Conservation (phyloP, 2,113 vertebrate species). For the Helogale parvula region DNA sequence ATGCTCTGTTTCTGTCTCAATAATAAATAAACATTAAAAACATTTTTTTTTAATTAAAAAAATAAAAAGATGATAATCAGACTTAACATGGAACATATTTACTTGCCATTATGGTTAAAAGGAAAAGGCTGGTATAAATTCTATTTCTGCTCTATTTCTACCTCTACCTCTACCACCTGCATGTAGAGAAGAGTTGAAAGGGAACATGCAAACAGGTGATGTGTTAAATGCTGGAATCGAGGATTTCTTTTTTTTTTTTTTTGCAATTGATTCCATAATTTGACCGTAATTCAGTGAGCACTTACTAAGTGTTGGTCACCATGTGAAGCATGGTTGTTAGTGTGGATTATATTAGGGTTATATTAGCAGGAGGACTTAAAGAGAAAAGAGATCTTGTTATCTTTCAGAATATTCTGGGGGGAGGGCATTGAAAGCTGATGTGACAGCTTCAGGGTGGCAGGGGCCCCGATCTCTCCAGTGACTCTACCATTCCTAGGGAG, state of each 20-base stretch:
- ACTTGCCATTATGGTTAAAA: constrained; percentile 56
- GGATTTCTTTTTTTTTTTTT: constrained; percentile 35
- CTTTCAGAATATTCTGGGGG: background rate
- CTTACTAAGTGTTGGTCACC: constrained; percentile 18
- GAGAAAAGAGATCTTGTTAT: background rate
- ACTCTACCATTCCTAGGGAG: background rate
- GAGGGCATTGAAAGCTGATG: background rate
- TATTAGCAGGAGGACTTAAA: background rate
- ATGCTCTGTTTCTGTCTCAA: background rate
- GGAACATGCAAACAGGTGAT: background rate
- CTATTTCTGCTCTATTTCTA: constrained; percentile 56
- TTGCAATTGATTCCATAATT: constrained; percentile 45
- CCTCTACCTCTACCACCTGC: background rate
- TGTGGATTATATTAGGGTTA: background rate
- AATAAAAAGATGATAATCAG: background rate
- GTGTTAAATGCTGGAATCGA: background rate
- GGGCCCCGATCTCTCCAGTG: background rate
- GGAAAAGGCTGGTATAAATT: constrained; percentile 49
- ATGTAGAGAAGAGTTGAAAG: background rate
- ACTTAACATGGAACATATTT: constrained; percentile 57
- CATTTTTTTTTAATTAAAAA: too few relatives aligned
- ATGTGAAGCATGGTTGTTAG: background rate
- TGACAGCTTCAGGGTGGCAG: background rate
- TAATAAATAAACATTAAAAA: background rate
- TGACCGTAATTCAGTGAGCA: constrained; percentile 33